These are phyloP conservation scores for Lanistes nyassanus DNA, from an alignment of 1,140 invertebrate species.

Conservation along the genomic window DNA sequence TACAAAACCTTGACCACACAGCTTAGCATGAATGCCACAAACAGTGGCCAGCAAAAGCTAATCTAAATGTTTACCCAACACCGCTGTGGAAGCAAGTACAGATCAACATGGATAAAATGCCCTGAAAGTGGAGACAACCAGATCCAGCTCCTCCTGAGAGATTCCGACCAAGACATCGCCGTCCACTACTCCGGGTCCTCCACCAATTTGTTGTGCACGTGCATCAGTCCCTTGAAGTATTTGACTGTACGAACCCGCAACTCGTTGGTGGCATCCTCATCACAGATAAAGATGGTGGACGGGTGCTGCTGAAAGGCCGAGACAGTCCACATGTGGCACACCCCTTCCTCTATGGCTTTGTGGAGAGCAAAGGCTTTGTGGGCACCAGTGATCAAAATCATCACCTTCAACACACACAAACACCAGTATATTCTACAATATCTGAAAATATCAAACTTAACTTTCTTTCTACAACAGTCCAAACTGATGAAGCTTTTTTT, in stretches of 20 bases:
- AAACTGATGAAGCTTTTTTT: no score
- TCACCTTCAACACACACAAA: constrained; percentile 74
- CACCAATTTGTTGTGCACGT: constrained; percentile 68
- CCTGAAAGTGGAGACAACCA: background rate
- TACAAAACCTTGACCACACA: background rate
- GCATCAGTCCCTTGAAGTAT: constrained; percentile 87
- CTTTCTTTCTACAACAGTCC: no score
- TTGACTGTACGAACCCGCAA: constrained; percentile 98
- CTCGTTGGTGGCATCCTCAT: constrained; percentile 97
- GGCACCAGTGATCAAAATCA: constrained; percentile 97
- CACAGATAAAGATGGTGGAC: constrained; percentile 86
- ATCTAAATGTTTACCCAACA: background rate
- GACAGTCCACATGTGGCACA: constrained; percentile 99
- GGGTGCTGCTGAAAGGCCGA: constrained; percentile 90
- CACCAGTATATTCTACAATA: no score
- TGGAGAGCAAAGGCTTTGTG: constrained; percentile 97
- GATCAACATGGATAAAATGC: background rate
- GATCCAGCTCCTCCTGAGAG: background rate
- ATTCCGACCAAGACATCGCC: no score
- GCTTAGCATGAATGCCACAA: background rate
- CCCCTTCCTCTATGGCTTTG: constrained; percentile 95
- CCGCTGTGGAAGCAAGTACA: background rate
- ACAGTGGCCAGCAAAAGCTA: background rate
- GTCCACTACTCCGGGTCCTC: constrained; percentile 48
- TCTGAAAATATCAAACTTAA: no score